Evolutionary conservation across 2,113 vertebrate genomes (phyloP).

Genomic region (Colius striatus): DNA sequence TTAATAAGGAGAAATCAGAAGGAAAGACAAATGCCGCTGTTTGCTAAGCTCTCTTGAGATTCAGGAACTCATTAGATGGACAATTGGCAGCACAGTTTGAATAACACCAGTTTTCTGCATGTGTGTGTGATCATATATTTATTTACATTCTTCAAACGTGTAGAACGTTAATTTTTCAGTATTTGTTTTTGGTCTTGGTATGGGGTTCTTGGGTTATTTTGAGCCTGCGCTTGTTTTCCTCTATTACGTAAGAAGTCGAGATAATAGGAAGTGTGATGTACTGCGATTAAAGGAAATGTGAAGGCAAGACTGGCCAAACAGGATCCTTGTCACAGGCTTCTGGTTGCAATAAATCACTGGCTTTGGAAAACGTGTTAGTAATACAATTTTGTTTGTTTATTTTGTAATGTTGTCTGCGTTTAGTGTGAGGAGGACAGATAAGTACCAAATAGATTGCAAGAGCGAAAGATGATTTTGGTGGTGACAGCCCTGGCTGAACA

Average conservation of each 20-base stretch:
- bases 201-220: neutral
- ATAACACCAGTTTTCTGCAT: slow-evolving; percentile 50
- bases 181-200: neutral
- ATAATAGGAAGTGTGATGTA: slow-evolving; percentile 4
- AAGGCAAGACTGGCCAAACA: neutral
- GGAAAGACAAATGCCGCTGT: slow-evolving; percentile 44
- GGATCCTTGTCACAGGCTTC: neutral
- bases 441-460: neutral
- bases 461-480: neutral
- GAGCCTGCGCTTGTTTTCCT: neutral
- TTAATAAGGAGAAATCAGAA: slow-evolving; percentile 41
- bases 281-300: neutral
- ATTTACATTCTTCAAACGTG: slow-evolving; percentile 61
- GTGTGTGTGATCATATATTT: slow-evolving; percentile 41
- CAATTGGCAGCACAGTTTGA: slow-evolving; percentile 1
- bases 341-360: neutral
- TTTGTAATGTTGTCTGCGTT: neutral
- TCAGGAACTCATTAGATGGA: slow-evolving; percentile 39
- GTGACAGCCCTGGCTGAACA: neutral
- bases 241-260: slow-evolving; percentile 9
- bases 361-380: neutral
- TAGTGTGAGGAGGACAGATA: neutral
- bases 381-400: neutral
- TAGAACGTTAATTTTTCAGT: slow-evolving; percentile 50
- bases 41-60: slow-evolving; percentile 10